Base-by-base conservation (phyloP, 2,888 invertebrate genomes). In the Volucella zonaria region DNA sequence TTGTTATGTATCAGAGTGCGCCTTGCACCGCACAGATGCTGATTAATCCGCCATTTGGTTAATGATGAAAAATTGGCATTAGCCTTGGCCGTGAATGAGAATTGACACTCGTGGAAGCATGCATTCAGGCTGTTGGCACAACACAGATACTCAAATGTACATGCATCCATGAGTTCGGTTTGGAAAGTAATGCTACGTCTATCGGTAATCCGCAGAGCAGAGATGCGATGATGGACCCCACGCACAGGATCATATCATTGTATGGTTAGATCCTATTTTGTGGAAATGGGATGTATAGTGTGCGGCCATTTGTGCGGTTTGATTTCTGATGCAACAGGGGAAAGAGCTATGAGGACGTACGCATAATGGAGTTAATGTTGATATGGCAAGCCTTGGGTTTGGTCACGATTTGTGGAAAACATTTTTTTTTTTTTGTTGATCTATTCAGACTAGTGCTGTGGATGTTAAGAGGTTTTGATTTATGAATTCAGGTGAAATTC, bases 21-120 rank as follows among this genome's bases (percentile, higher is more conserved):
- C 40, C n/a, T 12, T 38, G 31, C 11, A 51, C 75, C 38, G 45
- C 59, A 58, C 80, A 71, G 81, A 81, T 80, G 76, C 85, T 77
- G 80, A 85, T 85, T 85, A 85, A 85, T 76, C 81, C 75, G 77
- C 77, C 67, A 81, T 85, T 85, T 85, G 68, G 85, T 81, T 85
- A 81, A 85, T 85, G 85, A 85, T 85, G 85, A 85, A 85, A 85
- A 77, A 85, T 85, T 81, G 62, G 73, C 85, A 73, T 85, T 81
- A 85, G 80, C 85, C 85, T 81, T 81, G 80, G 85, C 81, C 76
- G 73, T 81, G 85, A 77, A 81, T 74, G 70, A 43, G 80, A 75
- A 83, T 79, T 82, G 82, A 74, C 79, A 78, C 78, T 82, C 68
- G 67, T 75, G 70, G 64, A 79, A 64, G 82, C 67, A 82, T 68